Conservation (phyloP, 2,113 vertebrate genomes). For the Suncus etruscus region DNA sequence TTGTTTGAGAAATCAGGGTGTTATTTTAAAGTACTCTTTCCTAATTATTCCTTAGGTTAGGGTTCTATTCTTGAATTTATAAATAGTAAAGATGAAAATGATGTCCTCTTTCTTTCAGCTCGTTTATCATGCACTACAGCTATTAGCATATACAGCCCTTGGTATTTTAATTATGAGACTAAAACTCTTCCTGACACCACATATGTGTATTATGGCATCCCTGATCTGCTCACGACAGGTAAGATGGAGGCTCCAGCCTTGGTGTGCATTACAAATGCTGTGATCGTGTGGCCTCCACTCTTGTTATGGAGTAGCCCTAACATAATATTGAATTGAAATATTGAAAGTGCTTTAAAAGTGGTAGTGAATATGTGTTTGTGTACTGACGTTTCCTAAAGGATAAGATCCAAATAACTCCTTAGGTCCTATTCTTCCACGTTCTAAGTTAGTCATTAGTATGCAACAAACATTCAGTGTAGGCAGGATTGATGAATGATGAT, state of each 20-base stretch:
- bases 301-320: background rate
- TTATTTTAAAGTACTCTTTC: background rate
- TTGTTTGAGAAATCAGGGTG: background rate
- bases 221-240: conserved; percentile 96
- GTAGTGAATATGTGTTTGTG: background rate
- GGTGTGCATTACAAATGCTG: background rate
- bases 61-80: background rate
- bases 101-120: conserved; percentile 85
- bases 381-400: conserved; percentile 8
- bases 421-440: background rate
- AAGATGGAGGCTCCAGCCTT: conserved; percentile 45
- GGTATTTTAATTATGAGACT: conserved; percentile 97
- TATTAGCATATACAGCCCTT: conserved; percentile 92
- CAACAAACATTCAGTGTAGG: background rate
- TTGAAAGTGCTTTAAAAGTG: background rate
- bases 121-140: conserved; percentile 95
- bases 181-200: conserved; percentile 97
- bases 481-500: background rate
- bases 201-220: conserved; percentile 97
- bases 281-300: background rate
- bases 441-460: background rate
- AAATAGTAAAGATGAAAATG: background rate
- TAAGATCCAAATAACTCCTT: background rate
- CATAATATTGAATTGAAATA: background rate
- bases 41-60: background rate